Percentiles rank a stretch among this genome's conserved stretches.
phyloP scores from a whole-genome alignment of 2,888 invertebrate species.

The Steromphala cineraria region DNA sequence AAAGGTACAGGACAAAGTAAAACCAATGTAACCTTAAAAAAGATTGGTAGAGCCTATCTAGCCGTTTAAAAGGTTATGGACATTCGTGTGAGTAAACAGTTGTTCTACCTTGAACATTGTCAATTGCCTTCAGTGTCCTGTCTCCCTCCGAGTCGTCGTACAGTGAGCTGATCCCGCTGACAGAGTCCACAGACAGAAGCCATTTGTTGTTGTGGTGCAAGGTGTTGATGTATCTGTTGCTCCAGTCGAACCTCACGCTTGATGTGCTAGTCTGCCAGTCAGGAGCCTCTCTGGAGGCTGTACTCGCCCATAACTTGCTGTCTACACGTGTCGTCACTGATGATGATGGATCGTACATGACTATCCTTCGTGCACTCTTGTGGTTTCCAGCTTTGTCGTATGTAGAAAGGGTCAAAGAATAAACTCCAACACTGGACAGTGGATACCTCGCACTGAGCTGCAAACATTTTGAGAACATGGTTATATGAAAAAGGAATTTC shows the following conservation, averaged over 20 bases:
- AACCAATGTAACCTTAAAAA: too few species aligned
- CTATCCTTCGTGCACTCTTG: conserved; percentile 21
- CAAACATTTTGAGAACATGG: too few species aligned
- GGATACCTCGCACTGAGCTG: not conserved
- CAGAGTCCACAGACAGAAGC: conserved; percentile 9
- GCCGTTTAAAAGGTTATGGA: too few species aligned
- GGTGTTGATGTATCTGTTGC: conserved; percentile 27
- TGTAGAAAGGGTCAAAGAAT: conserved; percentile 18
- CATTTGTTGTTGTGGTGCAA: conserved; percentile 32
- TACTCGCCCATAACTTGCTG: conserved; percentile 17
- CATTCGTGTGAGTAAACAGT: too few species aligned
- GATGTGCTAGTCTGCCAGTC: not conserved
- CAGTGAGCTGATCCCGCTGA: conserved; percentile 5
- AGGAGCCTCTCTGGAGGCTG: conserved; percentile 23
- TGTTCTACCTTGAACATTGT: conserved; percentile 30
- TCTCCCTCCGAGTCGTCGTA: conserved; percentile 34
- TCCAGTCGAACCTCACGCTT: conserved; percentile 22
- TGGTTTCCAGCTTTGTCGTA: conserved; percentile 29
- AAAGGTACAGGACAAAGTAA: too few species aligned
- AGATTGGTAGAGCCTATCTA: too few species aligned
- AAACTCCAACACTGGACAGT: conserved; percentile 20
- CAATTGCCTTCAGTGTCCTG: conserved; percentile 19
- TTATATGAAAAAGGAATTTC: too few species aligned
- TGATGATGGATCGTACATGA: conserved; percentile 31
- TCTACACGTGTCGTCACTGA: conserved; percentile 16